Conservation (phyloP, 2,888 invertebrate species). For the Sympetrum striolatum region DNA sequence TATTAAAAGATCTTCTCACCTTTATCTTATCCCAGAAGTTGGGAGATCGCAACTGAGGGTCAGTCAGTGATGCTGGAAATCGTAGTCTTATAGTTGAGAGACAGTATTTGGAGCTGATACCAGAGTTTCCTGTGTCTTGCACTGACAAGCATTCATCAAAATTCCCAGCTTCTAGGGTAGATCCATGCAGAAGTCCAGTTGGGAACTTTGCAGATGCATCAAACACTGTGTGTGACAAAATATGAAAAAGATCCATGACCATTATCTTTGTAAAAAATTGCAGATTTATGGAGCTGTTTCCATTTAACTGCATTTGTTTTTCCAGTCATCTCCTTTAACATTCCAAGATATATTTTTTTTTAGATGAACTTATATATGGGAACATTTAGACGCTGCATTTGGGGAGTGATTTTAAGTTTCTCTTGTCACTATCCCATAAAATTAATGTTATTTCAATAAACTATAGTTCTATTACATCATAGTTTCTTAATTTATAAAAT, state of each 20-base stretch:
- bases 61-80: neutral
- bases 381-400: too few relatives aligned
- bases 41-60: neutral
- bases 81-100: neutral
- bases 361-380: too few relatives aligned
- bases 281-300: too few relatives aligned
- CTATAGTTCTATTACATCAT: too few relatives aligned
- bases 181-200: conserved; percentile 18
- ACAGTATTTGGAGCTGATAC: conserved; percentile 5
- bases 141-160: conserved; percentile 16
- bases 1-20: neutral
- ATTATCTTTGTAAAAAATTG: too few relatives aligned
- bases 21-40: neutral
- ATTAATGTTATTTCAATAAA: too few relatives aligned
- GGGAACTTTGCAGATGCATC: conserved; percentile 35
- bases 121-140: neutral
- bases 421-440: too few relatives aligned
- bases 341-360: too few relatives aligned
- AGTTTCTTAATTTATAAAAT: too few relatives aligned
- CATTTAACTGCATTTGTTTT: too few relatives aligned
- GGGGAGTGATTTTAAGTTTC: too few relatives aligned
- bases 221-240: conserved; percentile 3
- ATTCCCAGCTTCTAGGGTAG: conserved; percentile 22
- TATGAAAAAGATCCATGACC: neutral
- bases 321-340: too few relatives aligned